These are phyloP conservation scores for Kryphioiulus occultus DNA, from an alignment of 2,888 invertebrate species.

Conservation along the genomic window DNA sequence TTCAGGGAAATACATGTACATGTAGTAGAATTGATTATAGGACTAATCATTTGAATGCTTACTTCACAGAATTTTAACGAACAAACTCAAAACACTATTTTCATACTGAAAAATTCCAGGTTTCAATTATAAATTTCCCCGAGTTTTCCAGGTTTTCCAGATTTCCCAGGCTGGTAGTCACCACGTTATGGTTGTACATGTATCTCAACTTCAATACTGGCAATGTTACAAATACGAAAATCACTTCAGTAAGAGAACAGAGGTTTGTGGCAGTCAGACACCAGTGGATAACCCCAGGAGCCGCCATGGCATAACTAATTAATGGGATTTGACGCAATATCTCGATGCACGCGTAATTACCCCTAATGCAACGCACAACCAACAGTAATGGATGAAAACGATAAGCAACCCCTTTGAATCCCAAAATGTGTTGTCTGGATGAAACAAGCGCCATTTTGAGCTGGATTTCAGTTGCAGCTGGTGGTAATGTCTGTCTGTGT, in stretches of 20 bases:
- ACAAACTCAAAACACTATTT: too few relatives aligned
- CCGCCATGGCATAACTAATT: neutral
- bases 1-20: too few relatives aligned
- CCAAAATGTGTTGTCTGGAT: too few relatives aligned
- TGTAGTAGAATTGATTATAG: too few relatives aligned
- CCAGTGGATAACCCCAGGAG: neutral
- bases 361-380: neutral
- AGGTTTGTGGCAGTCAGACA: neutral
- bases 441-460: neutral
- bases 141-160: too few relatives aligned
- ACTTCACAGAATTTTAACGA: too few relatives aligned
- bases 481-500: neutral
- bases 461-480: neutral
- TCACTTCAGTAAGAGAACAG: neutral
- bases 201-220: neutral
- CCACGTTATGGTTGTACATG: too few relatives aligned
- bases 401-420: neutral
- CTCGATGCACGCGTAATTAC: neutral
- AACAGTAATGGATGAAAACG: neutral
- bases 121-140: too few relatives aligned
- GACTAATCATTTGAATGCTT: too few relatives aligned
- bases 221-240: neutral
- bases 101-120: too few relatives aligned
- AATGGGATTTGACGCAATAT: neutral
- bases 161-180: too few relatives aligned